A percentile compares a stretch with the other conserved stretches of the same genome.
Evolutionary conservation across 2,888 invertebrate species (phyloP).

Genomic region (Platycnemis pennipes): DNA sequence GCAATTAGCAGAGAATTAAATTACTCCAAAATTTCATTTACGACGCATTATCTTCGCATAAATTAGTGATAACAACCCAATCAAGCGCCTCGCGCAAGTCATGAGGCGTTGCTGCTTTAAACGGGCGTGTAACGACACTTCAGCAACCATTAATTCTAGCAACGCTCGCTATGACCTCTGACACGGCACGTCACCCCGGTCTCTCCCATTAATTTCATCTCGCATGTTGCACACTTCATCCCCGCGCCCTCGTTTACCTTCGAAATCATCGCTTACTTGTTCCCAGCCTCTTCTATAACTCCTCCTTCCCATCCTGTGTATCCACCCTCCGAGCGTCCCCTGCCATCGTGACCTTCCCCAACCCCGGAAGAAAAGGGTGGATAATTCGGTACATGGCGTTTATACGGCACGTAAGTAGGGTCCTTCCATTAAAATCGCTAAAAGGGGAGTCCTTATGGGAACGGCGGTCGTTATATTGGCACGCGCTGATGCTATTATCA

Average conservation of each 20-base stretch:
- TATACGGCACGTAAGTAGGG: neutral
- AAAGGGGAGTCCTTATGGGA: constrained; percentile 10
- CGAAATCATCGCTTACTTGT: no score
- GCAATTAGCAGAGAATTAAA: neutral
- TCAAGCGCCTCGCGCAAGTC: neutral
- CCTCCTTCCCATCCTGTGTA: no score
- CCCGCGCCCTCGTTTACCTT: neutral
- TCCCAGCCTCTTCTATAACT: no score
- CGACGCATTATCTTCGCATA: neutral
- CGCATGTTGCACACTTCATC: constrained; percentile 8
- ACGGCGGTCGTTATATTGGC: constrained; percentile 42
- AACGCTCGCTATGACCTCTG: neutral
- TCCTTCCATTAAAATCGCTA: constrained; percentile 10
- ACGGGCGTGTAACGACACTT: neutral
- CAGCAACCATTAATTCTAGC: constrained; percentile 3
- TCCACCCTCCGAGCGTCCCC: no score
- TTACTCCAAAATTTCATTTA: neutral
- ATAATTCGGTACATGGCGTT: neutral
- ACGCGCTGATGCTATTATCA: constrained; percentile 42
- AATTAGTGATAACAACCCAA: neutral
- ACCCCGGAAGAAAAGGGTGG: neutral
- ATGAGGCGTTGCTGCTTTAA: neutral
- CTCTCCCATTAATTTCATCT: constrained; percentile 13
- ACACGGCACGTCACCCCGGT: neutral
- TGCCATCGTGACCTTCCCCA: no score